A percentile compares a stretch with the other conserved stretches of the same genome.
Conservation (phyloP, 2,797 vertebrate species). For the Lemur catta region DNA sequence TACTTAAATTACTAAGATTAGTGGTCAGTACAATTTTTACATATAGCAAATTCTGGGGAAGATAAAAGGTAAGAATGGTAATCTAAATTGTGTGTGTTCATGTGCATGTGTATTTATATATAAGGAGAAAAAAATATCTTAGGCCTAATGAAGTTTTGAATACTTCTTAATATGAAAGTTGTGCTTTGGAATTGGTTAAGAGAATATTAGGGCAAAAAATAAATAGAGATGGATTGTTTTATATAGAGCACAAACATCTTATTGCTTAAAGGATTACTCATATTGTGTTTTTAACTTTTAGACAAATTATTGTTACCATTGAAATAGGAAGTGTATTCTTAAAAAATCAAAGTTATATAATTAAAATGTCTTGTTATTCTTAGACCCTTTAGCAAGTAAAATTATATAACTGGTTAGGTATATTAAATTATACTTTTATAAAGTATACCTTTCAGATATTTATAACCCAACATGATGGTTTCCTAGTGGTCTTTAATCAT, state of each 20-base stretch:
- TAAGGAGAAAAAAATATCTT: conserved; percentile 37
- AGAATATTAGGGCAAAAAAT: conserved; percentile 80
- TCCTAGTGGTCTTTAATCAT: not conserved
- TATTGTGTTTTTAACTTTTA: conserved; percentile 62
- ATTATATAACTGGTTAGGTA: not conserved
- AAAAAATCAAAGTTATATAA: not conserved
- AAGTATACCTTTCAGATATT: not conserved
- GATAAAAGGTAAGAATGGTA: not conserved
- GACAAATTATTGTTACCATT: conserved; percentile 36
- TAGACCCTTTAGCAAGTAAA: not conserved
- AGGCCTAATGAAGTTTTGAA: conserved; percentile 61
- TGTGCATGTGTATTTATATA: not conserved
- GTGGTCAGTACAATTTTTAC: not conserved
- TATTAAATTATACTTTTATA: not conserved
- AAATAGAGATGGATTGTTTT: conserved; percentile 79
- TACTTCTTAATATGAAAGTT: conserved; percentile 71
- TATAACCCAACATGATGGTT: not conserved
- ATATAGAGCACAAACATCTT: conserved; percentile 71
- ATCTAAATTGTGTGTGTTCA: not conserved
- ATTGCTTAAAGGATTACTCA: conserved; percentile 65
- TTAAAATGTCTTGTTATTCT: not conserved
- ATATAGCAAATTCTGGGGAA: not conserved
- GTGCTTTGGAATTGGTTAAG: conserved; percentile 79
- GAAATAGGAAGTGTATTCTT: not conserved
- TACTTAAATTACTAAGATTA: not conserved